A percentile compares a stretch with the other conserved stretches of the same genome.
Conservation (phyloP, 1,140 invertebrate species). For the Orchestia grillus region DNA sequence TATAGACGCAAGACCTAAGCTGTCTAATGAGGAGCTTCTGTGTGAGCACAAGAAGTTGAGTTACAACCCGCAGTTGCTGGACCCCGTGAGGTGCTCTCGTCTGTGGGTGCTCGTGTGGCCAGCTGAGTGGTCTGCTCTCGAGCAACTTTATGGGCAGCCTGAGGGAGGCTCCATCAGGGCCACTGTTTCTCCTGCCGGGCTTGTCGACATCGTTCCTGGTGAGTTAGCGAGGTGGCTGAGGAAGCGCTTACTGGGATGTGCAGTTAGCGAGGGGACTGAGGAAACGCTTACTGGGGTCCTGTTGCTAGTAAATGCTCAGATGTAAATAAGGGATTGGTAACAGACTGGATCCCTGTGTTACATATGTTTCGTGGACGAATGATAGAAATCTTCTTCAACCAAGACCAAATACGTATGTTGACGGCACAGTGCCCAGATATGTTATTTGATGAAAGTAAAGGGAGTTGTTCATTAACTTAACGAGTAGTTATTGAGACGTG, state of each 20-base stretch:
- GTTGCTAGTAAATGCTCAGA: no score
- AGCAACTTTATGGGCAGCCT: conserved; percentile 54
- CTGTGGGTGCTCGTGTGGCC: conserved; percentile 63
- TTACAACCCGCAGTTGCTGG: not conserved
- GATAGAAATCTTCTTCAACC: no score
- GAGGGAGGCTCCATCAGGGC: conserved; percentile 59
- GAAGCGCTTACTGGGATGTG: no score
- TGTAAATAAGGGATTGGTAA: no score
- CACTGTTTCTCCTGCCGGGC: conserved; percentile 39
- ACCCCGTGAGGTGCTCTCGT: not conserved
- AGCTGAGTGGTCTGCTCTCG: conserved; percentile 64
- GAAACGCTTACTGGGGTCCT: no score
- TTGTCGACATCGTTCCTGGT: conserved; percentile 60
- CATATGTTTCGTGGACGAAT: not conserved
- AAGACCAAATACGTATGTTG: no score
- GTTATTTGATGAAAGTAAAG: no score
- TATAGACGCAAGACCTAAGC: not conserved
- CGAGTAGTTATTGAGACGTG: no score
- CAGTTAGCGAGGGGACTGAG: no score
- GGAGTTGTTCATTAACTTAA: no score
- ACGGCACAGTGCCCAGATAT: no score
- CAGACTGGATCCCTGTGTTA: not conserved
- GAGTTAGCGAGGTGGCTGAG: conserved; percentile 4
- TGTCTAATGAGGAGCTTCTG: conserved; percentile 7
- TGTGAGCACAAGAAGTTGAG: not conserved